Base-by-base conservation (phyloP, 1,140 invertebrate genomes). In the Drosophila seguyi region DNA sequence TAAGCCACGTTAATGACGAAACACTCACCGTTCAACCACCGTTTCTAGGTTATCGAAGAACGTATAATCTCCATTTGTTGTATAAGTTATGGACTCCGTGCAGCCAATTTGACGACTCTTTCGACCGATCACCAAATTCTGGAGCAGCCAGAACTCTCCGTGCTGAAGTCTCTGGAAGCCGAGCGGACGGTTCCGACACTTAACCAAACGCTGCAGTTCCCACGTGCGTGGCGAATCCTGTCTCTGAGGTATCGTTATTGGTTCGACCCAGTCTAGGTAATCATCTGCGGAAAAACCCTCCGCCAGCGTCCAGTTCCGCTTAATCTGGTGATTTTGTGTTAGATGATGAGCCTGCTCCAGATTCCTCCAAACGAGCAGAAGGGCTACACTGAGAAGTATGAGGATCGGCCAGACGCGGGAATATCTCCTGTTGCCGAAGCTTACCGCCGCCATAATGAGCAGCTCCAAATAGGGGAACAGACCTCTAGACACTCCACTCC, bases 1-100 rank as follows among this genome's bases (percentile, higher is more conserved):
- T 50, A 58, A 45, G 5, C 1, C 38, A 20, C 14, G 31, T 57
- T 56, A 50, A 39, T 55, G 18, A 3, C 11, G 8, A 1, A 25
- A 8, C 27, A 79, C 94, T 93, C 69, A 94, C 94, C 93, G 93
- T 75, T 97, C 95, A 67, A 97, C 93, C 62, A 98, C 93, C 31
- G 96, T 96, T 91, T 95, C 95, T 50, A 98, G 93, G 93, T 98
- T 98, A 91, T 98, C 97, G 73, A 98, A 94, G 93, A 98, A 98
- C 50, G 97, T 97, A 81, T 95, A 97, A 83, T 98, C 97, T 0
- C 96, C 97, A 92, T 98, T 97, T 1, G 97, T 98, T 1, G 97
- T 98, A 85, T 98, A 97, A 0, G 97, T 99, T 36, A 99, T 94
- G 58, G 95, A 96, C 90, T 98, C 97, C 91, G 97, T 95, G 86